Evolutionary conservation across 2,113 vertebrate genomes (phyloP).

Genomic region (Calypte anna): DNA sequence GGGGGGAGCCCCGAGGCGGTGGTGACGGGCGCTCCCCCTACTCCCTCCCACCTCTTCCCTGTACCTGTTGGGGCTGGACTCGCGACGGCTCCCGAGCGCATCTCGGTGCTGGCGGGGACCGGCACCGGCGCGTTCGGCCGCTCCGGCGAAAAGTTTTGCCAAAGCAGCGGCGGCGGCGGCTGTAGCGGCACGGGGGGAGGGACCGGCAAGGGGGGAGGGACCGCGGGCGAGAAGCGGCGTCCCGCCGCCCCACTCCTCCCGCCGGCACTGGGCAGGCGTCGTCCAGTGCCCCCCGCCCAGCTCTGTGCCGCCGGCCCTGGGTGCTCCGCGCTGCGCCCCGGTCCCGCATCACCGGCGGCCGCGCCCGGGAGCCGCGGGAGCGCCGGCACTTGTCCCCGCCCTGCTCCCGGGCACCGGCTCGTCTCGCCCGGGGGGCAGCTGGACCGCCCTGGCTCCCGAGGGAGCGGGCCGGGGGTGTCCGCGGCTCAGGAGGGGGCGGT

Average conservation of each 20-base stretch:
- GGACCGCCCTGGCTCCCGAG: background rate
- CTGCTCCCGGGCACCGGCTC: background rate
- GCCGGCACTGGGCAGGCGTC: background rate
- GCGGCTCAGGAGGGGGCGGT: background rate
- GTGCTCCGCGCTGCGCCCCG: background rate
- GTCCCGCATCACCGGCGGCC: background rate
- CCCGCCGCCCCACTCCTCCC: background rate
- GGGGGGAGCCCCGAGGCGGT: background rate
- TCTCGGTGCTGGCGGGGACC: background rate
- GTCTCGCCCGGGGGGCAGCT: background rate
- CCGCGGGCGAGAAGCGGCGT: background rate
- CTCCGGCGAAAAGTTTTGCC: constrained; percentile 53
- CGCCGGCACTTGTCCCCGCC: background rate
- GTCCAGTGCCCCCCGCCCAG: background rate
- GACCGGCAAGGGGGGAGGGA: background rate
- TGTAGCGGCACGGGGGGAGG: background rate
- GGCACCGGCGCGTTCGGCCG: background rate
- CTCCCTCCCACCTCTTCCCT: background rate
- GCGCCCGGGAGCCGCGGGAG: background rate
- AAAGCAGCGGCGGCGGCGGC: constrained; percentile 23
- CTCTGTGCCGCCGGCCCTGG: background rate
- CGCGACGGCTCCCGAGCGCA: constrained; percentile 10
- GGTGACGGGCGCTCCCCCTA: background rate
- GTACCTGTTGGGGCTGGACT: constrained; percentile 13
- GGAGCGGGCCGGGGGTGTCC: background rate